Evolutionary conservation across 2,888 invertebrate species (phyloP).

Genomic region (Phaonia tiefii): DNA sequence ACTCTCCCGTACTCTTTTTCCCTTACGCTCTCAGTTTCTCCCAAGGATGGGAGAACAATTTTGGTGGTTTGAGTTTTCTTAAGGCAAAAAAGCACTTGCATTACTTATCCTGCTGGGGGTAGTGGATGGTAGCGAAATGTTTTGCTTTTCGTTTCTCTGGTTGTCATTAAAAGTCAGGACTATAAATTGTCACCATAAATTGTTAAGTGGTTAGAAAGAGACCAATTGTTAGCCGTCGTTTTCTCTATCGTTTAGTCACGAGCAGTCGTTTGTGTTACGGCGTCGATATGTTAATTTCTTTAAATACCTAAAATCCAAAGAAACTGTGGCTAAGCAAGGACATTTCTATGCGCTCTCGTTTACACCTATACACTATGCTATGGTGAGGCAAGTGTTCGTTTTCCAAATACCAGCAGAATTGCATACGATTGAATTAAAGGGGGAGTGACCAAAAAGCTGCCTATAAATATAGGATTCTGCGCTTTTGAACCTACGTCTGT

Average conservation of each 20-base stretch:
- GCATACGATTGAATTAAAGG: background rate
- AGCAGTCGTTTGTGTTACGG: conserved; percentile 1
- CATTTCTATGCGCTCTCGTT: conserved; percentile 53
- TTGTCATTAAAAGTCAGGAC: conserved; percentile 47
- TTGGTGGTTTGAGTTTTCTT: conserved; percentile 37
- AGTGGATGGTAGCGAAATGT: conserved; percentile 30
- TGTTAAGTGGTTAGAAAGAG: conserved; percentile 60
- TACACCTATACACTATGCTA: conserved; percentile 59
- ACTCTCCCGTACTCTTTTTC: background rate
- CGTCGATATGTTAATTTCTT: conserved; percentile 10
- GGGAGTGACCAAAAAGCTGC: conserved; percentile 61
- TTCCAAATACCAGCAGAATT: too few relatives aligned
- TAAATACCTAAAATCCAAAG: too few relatives aligned
- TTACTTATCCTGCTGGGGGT: conserved; percentile 1
- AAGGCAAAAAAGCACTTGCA: conserved; percentile 8
- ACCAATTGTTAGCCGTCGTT: conserved; percentile 36
- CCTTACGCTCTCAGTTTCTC: conserved; percentile 37
- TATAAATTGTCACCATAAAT: conserved; percentile 58
- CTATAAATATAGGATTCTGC: conserved; percentile 60
- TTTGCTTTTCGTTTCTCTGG: conserved; percentile 16
- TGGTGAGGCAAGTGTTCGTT: conserved; percentile 19
- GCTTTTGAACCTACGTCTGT: conserved; percentile 57
- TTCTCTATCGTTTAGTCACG: conserved; percentile 14
- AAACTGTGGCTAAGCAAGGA: background rate
- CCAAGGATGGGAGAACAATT: background rate